Conservation (phyloP, 2,113 vertebrate genomes). For the Vimba vimba region DNA sequence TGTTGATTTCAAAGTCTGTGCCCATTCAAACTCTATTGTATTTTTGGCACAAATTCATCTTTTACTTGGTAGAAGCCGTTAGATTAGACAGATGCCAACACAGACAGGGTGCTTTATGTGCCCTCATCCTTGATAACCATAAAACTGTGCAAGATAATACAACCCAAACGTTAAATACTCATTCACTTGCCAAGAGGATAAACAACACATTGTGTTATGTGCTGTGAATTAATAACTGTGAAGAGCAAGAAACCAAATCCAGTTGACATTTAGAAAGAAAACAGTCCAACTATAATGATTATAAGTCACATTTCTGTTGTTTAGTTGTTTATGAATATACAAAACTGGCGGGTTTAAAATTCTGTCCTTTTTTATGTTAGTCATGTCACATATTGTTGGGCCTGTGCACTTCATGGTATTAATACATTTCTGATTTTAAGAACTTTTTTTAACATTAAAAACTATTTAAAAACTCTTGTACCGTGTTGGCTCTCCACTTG, state of each 20-base stretch:
- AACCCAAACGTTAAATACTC: neutral
- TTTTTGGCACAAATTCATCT: neutral
- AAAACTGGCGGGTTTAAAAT: neutral
- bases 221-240: neutral
- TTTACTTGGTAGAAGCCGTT: neutral
- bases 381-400: neutral
- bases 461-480: neutral
- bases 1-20: neutral
- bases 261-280: slow-evolving; percentile 6
- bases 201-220: slow-evolving; percentile 1
- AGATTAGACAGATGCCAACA: neutral
- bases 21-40: neutral
- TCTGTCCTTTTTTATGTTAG: neutral
- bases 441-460: neutral
- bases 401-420: neutral
- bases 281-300: neutral
- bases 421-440: neutral
- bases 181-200: slow-evolving; percentile 24
- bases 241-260: neutral
- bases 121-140: neutral
- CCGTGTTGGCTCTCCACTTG: neutral
- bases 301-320: slow-evolving; percentile 9
- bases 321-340: neutral
- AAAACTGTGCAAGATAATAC: neutral
- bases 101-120: neutral